phyloP scores from a whole-genome alignment of 2,113 vertebrate species.

The Dendrocopos noguchii region DNA sequence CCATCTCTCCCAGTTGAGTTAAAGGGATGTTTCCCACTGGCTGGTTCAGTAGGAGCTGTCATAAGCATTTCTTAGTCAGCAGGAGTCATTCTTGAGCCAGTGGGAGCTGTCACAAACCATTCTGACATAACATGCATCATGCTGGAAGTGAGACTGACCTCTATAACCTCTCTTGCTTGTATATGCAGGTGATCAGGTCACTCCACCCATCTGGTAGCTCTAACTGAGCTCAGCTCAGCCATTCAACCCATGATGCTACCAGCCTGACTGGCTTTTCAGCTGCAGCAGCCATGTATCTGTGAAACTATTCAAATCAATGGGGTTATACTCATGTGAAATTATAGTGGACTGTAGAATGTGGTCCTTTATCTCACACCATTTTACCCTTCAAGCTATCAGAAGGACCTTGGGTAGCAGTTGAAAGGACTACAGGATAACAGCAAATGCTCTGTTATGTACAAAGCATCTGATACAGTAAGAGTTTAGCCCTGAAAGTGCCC shows the following conservation, averaged over 20 bases:
- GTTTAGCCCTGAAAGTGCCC: background rate
- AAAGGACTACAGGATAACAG: background rate
- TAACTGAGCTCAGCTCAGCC: background rate
- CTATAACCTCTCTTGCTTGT: slow-evolving; percentile 19
- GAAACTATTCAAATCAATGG: background rate
- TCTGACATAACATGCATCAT: slow-evolving; percentile 52
- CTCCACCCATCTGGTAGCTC: slow-evolving; percentile 8
- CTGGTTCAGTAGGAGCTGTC: slow-evolving; percentile 46
- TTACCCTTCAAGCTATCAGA: background rate
- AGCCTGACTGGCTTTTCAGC: background rate
- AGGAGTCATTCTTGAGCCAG: slow-evolving; percentile 58
- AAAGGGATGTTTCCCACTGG: slow-evolving; percentile 41
- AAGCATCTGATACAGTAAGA: background rate
- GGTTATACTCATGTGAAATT: background rate
- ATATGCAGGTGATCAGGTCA: slow-evolving; percentile 9
- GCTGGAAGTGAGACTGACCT: slow-evolving; percentile 48
- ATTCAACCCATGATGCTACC: background rate
- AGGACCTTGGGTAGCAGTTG: background rate
- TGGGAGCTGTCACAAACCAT: slow-evolving; percentile 58
- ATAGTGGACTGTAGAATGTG: background rate
- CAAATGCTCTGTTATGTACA: background rate
- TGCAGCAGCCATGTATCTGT: background rate
- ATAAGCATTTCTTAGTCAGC: slow-evolving; percentile 61
- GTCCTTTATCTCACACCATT: background rate
- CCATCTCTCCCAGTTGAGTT: slow-evolving; percentile 26